Conservation (phyloP, 2,888 invertebrate species). For the Lypha dubia region DNA sequence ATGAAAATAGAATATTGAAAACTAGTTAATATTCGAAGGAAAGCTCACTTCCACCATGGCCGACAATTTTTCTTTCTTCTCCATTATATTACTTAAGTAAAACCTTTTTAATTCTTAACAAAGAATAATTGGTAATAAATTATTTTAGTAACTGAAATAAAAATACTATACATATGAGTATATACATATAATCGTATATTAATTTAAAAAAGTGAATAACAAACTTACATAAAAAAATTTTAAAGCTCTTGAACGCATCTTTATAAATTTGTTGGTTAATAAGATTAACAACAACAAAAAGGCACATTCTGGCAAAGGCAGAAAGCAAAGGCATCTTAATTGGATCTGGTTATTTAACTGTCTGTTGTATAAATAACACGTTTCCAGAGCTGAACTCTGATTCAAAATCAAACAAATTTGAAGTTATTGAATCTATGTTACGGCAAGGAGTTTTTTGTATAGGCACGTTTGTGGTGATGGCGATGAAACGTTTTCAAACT, state of each 20-base stretch:
- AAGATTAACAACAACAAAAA: conserved; percentile 53
- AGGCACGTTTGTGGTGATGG: conserved; percentile 72
- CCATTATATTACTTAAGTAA: too few species aligned
- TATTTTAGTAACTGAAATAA: too few species aligned
- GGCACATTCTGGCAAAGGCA: conserved; percentile 73
- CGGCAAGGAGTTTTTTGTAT: conserved; percentile 65
- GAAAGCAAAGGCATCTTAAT: conserved; percentile 71
- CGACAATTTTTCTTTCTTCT: too few species aligned
- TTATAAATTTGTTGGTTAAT: conserved; percentile 57
- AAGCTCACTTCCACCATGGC: too few species aligned
- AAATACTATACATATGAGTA: too few species aligned
- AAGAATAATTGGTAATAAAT: too few species aligned
- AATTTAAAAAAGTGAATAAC: conserved; percentile 9
- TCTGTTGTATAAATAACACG: conserved; percentile 53
- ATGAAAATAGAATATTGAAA: too few species aligned
- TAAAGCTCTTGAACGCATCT: conserved; percentile 67
- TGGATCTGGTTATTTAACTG: conserved; percentile 61
- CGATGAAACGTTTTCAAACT: conserved; percentile 65
- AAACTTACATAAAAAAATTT: conserved; percentile 66
- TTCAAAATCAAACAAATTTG: conserved; percentile 52
- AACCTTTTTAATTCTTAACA: too few species aligned
- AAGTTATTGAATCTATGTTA: conserved; percentile 68
- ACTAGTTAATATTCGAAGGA: too few species aligned
- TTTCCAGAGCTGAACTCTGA: conserved; percentile 68
- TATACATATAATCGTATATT: background rate